A percentile compares a stretch with the other conserved stretches of the same genome.
Evolutionary conservation across 2,888 invertebrate genomes (phyloP).

Genomic region (Brenthis hecate): DNA sequence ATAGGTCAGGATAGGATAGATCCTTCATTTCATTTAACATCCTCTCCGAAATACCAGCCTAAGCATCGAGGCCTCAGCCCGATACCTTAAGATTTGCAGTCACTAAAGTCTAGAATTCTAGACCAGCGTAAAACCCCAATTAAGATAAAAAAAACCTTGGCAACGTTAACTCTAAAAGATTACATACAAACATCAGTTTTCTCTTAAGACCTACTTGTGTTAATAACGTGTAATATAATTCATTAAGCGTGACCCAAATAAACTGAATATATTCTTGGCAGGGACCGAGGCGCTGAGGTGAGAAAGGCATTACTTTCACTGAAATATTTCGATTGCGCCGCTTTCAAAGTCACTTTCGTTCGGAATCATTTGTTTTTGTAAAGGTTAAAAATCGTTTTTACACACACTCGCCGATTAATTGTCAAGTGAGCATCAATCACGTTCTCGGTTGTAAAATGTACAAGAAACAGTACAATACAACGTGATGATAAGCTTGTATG

Average conservation of each 20-base stretch:
- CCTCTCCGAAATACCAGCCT: too few relatives aligned
- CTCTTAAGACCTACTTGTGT: slow-evolving; percentile 4
- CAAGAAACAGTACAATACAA: too few relatives aligned
- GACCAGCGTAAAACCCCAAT: too few relatives aligned
- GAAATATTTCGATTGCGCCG: slow-evolving; percentile 31
- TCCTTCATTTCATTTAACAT: too few relatives aligned
- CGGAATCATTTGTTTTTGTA: slow-evolving; percentile 6
- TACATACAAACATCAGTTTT: slow-evolving; percentile 2
- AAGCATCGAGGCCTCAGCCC: too few relatives aligned
- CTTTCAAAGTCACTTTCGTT: slow-evolving; percentile 32
- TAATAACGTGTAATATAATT: slow-evolving; percentile 12
- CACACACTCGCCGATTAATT: slow-evolving; percentile 5
- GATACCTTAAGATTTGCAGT: too few relatives aligned
- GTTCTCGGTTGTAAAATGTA: not conserved
- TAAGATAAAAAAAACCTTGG: not conserved
- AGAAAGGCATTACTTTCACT: slow-evolving; percentile 36
- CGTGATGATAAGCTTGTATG: too few relatives aligned
- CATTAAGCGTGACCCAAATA: slow-evolving; percentile 35
- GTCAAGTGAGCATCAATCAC: not conserved
- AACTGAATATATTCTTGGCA: slow-evolving; percentile 31
- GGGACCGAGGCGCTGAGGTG: slow-evolving; percentile 28
- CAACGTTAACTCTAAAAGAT: not conserved
- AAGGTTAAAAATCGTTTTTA: slow-evolving; percentile 13
- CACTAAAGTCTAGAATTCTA: too few relatives aligned
- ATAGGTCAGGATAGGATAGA: too few relatives aligned